These are phyloP conservation scores for Acanthococcus lagerstroemiae DNA, from an alignment of 2,888 invertebrate species.

Conservation along the genomic window DNA sequence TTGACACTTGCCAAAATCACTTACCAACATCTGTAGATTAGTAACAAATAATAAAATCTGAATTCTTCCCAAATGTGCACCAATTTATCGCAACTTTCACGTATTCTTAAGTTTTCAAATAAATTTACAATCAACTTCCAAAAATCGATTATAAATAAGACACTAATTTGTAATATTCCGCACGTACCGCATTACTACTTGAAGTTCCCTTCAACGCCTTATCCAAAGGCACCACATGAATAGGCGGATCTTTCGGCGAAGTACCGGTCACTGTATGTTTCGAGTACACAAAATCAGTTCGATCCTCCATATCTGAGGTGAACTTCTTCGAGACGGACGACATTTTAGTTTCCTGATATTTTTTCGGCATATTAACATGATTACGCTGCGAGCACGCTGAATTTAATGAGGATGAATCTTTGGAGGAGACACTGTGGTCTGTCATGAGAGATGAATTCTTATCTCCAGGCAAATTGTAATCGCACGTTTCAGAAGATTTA, in stretches of 20 bases:
- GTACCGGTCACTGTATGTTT: constrained; percentile 3
- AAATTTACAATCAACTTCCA: not conserved
- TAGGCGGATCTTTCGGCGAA: not conserved
- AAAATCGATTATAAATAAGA: constrained; percentile 1
- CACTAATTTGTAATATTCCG: no score
- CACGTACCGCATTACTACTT: not conserved
- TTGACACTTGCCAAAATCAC: no score
- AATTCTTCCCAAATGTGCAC: no score
- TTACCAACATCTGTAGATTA: no score
- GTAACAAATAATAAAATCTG: no score
- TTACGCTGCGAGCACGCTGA: not conserved
- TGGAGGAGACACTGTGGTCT: not conserved
- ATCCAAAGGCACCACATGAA: constrained; percentile 11
- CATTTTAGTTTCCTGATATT: constrained; percentile 22
- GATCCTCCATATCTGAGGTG: constrained; percentile 23
- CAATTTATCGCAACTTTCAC: no score
- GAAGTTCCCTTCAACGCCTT: not conserved
- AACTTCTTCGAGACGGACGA: constrained; percentile 19
- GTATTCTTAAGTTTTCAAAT: not conserved
- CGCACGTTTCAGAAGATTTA: not conserved
- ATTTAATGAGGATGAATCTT: not conserved
- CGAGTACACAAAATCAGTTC: constrained; percentile 21
- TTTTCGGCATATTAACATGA: constrained; percentile 15
- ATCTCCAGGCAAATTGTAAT: not conserved
- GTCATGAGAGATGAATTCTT: not conserved